Base-by-base conservation (phyloP, 2,888 invertebrate species). In the Coelinius sp. region DNA sequence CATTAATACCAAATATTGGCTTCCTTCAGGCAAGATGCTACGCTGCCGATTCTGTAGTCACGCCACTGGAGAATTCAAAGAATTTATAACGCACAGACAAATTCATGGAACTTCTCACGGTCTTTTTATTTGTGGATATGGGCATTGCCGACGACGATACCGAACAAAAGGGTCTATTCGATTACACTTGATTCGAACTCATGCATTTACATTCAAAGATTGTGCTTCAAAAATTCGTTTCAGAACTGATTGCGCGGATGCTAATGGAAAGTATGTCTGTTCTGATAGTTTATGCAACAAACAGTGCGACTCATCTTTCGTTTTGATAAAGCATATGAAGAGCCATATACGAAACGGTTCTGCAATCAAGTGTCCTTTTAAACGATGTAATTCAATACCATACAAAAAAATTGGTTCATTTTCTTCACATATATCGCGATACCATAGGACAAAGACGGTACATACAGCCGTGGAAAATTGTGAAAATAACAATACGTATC, bases 1-100 rank as follows among this genome's bases (percentile, higher is more conserved):
- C n/a, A 46, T 17, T 46, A 17, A 46, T 17, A 46, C 4, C 3
- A 17, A 46, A 46, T 46, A 46, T 46, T 46, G 44, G 44, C 44
- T 46, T 46, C 44, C 44, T 46, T 17, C 44, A 46, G 44, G 44
- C 44, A 46, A 46, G 17, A 46, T 46, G 44, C 44, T 46, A 46
- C 1, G 44, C 44, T 46, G 44, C n/a, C 44, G 14, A n/a, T 46
- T 46, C 44, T 46, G 14, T 46, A n/a, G 14, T 17, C 44, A 46
- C 44, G n/a, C 44, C 44, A 46, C 44, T n/a, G 17, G n/a, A 5
- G 44, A 46, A 46, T 46, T 46, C 44, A 46, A 14, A 46, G 44
- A 46, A 46, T 46, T n/a, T 46, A 17, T 46, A 46, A 46, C 6
- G 17, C 44, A 46, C 44, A 46, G 44, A 46, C 6, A 46, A 46